These are phyloP conservation scores for Neoscelio sp. DNA, from an alignment of 2,888 invertebrate species.

Conservation along the genomic window DNA sequence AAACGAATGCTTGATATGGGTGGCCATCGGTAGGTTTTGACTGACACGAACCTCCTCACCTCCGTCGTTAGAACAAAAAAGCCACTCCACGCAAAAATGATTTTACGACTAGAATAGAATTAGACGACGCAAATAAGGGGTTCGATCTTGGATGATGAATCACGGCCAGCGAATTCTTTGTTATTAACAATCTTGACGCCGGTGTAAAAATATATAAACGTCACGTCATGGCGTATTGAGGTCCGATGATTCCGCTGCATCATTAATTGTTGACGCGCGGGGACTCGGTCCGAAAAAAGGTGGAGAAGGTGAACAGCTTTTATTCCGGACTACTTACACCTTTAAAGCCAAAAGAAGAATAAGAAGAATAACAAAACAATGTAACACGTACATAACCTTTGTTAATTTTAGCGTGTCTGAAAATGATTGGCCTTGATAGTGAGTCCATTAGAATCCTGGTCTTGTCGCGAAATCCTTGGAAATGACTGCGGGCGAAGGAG, in stretches of 20 bases:
- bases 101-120: slow-evolving; percentile 15
- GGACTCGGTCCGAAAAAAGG: slow-evolving; percentile 24
- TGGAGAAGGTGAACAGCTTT: slow-evolving; percentile 43
- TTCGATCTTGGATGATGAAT: too few relatives aligned
- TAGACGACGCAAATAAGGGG: slow-evolving; percentile 3
- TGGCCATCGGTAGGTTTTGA: too few relatives aligned
- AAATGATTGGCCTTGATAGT: slow-evolving; percentile 68
- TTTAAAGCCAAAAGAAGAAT: slow-evolving; percentile 22
- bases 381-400: slow-evolving; percentile 27
- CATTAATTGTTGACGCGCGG: slow-evolving; percentile 33
- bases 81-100: background rate
- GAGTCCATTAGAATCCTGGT: slow-evolving; percentile 70
- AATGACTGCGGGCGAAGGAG: slow-evolving; percentile 5
- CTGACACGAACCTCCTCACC: slow-evolving; percentile 34
- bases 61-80: slow-evolving; percentile 13
- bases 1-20: too few relatives aligned
- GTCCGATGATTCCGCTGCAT: slow-evolving; percentile 31
- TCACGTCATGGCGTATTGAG: slow-evolving; percentile 31
- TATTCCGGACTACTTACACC: slow-evolving; percentile 33
- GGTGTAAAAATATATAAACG: slow-evolving; percentile 18
- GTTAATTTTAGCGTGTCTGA: slow-evolving; percentile 49
- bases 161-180: slow-evolving; percentile 27
- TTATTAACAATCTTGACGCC: slow-evolving; percentile 31
- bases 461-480: slow-evolving; percentile 63
- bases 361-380: slow-evolving; percentile 28